Conservation (phyloP, 2,797 vertebrate species). For the Botia almorhae region DNA sequence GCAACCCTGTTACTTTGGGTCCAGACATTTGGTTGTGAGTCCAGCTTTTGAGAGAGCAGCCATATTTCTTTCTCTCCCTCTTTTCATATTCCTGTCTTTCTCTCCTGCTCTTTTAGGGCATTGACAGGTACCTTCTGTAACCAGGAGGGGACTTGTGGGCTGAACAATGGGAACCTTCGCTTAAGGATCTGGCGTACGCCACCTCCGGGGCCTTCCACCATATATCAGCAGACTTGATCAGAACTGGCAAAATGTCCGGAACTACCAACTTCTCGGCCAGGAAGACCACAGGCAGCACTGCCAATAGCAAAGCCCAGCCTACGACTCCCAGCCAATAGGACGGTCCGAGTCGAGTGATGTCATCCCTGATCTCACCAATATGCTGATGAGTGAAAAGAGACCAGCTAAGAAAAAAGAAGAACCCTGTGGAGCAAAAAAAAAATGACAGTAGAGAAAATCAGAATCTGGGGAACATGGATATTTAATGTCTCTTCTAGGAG, state of each 20-base stretch:
- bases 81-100: not conserved
- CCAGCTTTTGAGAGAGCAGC: constrained; percentile 13
- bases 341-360: constrained; percentile 71
- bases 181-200: constrained; percentile 52
- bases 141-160: constrained; percentile 12
- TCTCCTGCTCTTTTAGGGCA: constrained; percentile 56
- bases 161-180: constrained; percentile 49
- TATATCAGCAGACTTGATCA: constrained; percentile 65
- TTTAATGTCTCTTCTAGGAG: not conserved
- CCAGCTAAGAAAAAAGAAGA: constrained; percentile 83
- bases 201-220: constrained; percentile 59
- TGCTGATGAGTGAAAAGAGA: constrained; percentile 79
- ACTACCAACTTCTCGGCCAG: constrained; percentile 71
- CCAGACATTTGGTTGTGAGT: not conserved
- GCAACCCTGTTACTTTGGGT: not conserved
- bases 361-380: constrained; percentile 67
- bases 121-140: constrained; percentile 60
- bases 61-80: no score
- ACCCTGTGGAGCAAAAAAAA: constrained; percentile 66
- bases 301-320: constrained; percentile 73
- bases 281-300: constrained; percentile 63
- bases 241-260: constrained; percentile 72
- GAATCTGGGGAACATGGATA: not conserved
- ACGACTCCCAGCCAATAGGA: constrained; percentile 76
- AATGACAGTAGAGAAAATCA: not conserved